Percentiles rank a stretch among this genome's conserved stretches.
Evolutionary conservation across 2,113 vertebrate genomes (phyloP).

Genomic region (Sinocyclocheilus maitianheensis): DNA sequence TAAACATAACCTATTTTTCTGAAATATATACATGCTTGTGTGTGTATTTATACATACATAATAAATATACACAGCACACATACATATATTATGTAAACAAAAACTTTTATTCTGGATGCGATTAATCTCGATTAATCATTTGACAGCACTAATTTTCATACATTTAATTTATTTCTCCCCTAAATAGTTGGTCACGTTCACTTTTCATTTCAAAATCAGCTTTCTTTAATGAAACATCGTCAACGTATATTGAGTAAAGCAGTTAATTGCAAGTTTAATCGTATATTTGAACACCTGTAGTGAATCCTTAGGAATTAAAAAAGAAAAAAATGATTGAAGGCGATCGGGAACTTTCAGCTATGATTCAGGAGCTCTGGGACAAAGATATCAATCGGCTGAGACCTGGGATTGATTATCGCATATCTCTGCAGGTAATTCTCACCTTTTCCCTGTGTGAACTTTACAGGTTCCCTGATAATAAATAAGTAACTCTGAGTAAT

Average conservation of each 20-base stretch:
- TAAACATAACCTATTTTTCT: too few relatives aligned
- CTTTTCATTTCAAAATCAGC: too few relatives aligned
- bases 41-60: too few relatives aligned
- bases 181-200: too few relatives aligned
- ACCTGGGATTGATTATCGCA: constrained; percentile 78
- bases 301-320: not conserved
- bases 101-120: too few relatives aligned
- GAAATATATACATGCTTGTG: too few relatives aligned
- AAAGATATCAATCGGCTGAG: constrained; percentile 75
- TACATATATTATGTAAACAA: too few relatives aligned
- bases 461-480: not conserved
- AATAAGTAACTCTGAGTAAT: not conserved
- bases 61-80: too few relatives aligned
- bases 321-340: constrained; percentile 69
- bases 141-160: too few relatives aligned
- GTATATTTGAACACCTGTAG: not conserved
- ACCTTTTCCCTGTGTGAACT: not conserved
- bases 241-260: not conserved
- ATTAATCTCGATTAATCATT: too few relatives aligned
- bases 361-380: constrained; percentile 79
- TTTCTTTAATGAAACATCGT: constrained; percentile 37
- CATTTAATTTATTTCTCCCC: too few relatives aligned
- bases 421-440: constrained; percentile 75
- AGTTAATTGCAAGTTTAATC: not conserved
- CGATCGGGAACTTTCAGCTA: constrained; percentile 73